A percentile compares a stretch with the other conserved stretches of the same genome.
phyloP scores from a whole-genome alignment of 37 sponge, comb jelly and placozoan species.

The Theonella swinhoei region DNA sequence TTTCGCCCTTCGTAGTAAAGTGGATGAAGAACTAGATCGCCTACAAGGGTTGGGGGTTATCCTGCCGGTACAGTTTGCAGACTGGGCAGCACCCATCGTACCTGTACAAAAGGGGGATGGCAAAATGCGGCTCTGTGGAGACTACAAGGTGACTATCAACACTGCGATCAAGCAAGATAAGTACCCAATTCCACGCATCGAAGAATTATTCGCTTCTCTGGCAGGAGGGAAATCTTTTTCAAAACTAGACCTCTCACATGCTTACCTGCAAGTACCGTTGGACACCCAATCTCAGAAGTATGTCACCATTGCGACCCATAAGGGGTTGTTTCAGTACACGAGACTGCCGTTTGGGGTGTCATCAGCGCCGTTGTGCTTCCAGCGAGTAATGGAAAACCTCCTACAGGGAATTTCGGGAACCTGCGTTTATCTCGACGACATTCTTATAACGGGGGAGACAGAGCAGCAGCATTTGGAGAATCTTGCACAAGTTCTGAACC shows the following conservation, averaged over 20 bases:
- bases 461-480: conserved; percentile 1
- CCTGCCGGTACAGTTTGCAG: conserved; percentile 36
- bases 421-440: conserved; percentile 52
- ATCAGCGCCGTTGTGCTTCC: conserved; percentile 57
- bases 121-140: no score
- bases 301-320: conserved; percentile 54
- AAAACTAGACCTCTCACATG: no score
- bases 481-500: not conserved
- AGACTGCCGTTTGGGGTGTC: conserved; percentile 68
- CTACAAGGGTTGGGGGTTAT: conserved; percentile 43
- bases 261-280: conserved; percentile 23
- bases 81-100: no score
- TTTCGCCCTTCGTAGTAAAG: conserved; percentile 38
- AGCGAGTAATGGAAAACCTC: conserved; percentile 52
- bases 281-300: conserved; percentile 7
- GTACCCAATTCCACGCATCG: conserved; percentile 36
- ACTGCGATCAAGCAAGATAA: no score
- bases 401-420: conserved; percentile 36
- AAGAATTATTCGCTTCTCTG: no score
- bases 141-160: no score
- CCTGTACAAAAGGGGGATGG: no score
- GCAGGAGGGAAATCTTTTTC: conserved; percentile 13
- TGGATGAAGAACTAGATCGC: conserved; percentile 31
- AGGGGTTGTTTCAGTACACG: conserved; percentile 52
- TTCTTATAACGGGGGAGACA: conserved; percentile 32